Conservation (phyloP, 2,113 vertebrate species). For the Condylura cristata region DNA sequence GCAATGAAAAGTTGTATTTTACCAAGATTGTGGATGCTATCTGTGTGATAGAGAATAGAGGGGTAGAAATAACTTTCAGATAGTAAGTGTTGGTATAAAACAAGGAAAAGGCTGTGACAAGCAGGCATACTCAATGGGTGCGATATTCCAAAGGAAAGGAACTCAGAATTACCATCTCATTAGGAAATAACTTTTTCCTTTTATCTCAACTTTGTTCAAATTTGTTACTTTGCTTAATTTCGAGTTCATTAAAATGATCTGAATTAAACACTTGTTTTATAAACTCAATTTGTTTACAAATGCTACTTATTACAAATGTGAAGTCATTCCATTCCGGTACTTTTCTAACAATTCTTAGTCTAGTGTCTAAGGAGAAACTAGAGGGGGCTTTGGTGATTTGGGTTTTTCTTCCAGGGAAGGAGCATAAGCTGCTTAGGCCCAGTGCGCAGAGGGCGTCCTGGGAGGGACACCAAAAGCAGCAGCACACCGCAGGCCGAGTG, state of each 20-base stretch:
- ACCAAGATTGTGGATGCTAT: no score
- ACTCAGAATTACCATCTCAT: neutral
- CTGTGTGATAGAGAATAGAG: neutral
- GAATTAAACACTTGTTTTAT: neutral
- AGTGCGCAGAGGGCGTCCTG: neutral
- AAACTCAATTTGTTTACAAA: neutral
- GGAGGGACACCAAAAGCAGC: neutral
- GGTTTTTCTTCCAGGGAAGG: neutral
- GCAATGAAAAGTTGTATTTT: no score
- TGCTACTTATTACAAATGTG: neutral
- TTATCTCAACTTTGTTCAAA: neutral
- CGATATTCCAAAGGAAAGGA: slow-evolving; percentile 9
- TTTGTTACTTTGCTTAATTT: neutral
- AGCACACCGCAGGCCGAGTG: neutral
- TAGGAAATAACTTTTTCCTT: neutral
- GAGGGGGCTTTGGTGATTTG: neutral
- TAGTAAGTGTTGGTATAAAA: neutral
- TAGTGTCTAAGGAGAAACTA: neutral
- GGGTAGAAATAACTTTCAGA: neutral
- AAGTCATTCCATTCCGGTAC: neutral
- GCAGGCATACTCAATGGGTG: neutral
- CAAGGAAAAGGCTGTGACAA: neutral
- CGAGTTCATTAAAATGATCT: neutral
- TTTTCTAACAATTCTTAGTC: neutral
- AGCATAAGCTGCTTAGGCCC: no score